A percentile compares a stretch with the other conserved stretches of the same genome.
Conservation (phyloP, 2,113 vertebrate genomes). For the Engystomops pustulosus region DNA sequence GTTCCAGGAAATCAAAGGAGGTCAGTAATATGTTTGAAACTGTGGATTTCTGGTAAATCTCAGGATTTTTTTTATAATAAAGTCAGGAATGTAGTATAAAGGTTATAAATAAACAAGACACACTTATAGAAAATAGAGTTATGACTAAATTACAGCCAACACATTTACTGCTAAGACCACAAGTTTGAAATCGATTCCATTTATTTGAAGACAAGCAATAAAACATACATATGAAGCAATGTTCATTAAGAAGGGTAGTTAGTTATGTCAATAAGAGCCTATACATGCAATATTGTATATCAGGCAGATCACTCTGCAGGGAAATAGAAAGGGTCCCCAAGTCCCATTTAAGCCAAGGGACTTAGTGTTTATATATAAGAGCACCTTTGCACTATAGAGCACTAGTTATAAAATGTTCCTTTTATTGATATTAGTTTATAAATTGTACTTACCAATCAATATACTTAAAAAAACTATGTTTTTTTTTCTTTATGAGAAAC, state of each 20-base stretch:
- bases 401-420: not conserved
- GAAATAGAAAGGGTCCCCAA: not conserved
- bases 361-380: not conserved
- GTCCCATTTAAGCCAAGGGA: not conserved
- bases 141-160: not conserved
- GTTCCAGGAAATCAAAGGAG: conserved; percentile 32
- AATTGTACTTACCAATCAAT: not conserved
- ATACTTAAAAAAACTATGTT: too few species aligned
- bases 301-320: not conserved
- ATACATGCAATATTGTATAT: not conserved
- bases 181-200: conserved; percentile 7
- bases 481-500: not conserved
- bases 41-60: conserved; percentile 29
- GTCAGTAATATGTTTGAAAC: conserved; percentile 35
- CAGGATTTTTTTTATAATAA: not conserved
- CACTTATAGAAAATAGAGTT: conserved; percentile 23
- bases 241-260: not conserved
- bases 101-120: conserved; percentile 27
- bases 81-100: conserved; percentile 16
- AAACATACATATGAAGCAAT: not conserved
- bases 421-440: not conserved
- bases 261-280: not conserved
- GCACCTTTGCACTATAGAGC: not conserved
- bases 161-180: not conserved
- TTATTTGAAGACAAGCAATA: not conserved